Conservation (phyloP, 1,140 invertebrate genomes). For the Eufriesea mexicana region DNA sequence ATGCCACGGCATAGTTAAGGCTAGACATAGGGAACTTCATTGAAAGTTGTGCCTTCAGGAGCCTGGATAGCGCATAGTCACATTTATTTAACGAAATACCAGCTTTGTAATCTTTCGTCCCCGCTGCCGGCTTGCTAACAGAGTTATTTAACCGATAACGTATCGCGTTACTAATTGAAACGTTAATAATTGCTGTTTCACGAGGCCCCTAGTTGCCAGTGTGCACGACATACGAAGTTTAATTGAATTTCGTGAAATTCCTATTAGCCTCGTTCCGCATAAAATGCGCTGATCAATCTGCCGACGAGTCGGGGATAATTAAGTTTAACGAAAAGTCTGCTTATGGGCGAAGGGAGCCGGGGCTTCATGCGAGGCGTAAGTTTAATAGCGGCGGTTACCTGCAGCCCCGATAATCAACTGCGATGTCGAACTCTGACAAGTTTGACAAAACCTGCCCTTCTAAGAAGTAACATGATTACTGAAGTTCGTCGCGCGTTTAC, state of each 20-base stretch:
- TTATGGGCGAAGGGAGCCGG: conserved; percentile 38
- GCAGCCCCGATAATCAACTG: conserved; percentile 64
- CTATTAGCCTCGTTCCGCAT: conserved; percentile 64
- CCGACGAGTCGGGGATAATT: conserved; percentile 66
- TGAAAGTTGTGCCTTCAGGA: neutral
- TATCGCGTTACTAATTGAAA: conserved; percentile 62
- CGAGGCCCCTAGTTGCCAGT: neutral
- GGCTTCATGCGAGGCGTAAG: conserved; percentile 40
- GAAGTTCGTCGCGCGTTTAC: conserved; percentile 58
- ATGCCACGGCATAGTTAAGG: conserved; percentile 1
- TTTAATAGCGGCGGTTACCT: conserved; percentile 66
- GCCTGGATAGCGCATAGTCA: neutral
- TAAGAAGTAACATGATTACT: conserved; percentile 64
- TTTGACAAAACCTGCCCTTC: conserved; percentile 66
- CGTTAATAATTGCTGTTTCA: conserved; percentile 58
- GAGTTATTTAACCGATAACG: conserved; percentile 57
- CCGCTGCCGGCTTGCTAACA: neutral
- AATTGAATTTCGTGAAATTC: conserved; percentile 71
- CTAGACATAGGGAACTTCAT: neutral
- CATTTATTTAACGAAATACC: conserved; percentile 52
- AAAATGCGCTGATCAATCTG: conserved; percentile 65
- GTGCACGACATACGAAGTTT: conserved; percentile 54
- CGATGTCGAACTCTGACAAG: conserved; percentile 63
- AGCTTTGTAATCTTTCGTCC: conserved; percentile 51
- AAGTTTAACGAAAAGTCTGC: conserved; percentile 69